Conservation (phyloP, 2,113 vertebrate species). For the Tupaia tana region DNA sequence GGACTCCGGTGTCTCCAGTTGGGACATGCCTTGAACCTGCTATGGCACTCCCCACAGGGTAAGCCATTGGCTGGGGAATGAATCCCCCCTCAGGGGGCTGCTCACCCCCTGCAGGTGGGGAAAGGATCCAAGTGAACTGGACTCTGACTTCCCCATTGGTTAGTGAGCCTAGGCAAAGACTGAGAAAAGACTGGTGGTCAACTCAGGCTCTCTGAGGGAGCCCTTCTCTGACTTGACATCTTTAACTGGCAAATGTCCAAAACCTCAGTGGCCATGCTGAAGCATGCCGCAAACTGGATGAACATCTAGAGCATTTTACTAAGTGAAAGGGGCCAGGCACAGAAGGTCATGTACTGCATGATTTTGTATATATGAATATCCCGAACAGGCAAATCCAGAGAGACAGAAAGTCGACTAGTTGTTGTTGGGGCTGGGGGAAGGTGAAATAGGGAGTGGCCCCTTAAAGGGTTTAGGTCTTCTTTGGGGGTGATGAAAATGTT, state of each 20-base stretch:
- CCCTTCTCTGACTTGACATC: background rate
- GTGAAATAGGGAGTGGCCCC: background rate
- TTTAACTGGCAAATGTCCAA: background rate
- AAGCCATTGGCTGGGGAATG: background rate
- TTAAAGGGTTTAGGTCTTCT: background rate
- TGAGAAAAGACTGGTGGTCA: background rate
- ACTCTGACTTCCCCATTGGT: background rate
- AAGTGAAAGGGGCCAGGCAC: background rate
- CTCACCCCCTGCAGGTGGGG: background rate
- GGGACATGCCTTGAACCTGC: background rate
- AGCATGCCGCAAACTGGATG: background rate
- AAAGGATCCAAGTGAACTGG: background rate
- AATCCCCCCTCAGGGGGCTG: rapidly evolving
- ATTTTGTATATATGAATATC: background rate
- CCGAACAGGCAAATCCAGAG: background rate
- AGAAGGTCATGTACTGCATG: too few species aligned
- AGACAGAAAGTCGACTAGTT: background rate
- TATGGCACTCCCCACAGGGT: background rate
- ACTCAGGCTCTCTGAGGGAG: background rate
- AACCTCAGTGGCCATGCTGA: background rate
- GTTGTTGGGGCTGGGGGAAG: background rate
- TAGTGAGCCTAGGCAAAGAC: background rate
- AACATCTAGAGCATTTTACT: background rate
- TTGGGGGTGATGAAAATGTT: background rate
- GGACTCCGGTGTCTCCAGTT: background rate